Conservation (phyloP, 2,797 vertebrate species). For the Karalla daura region DNA sequence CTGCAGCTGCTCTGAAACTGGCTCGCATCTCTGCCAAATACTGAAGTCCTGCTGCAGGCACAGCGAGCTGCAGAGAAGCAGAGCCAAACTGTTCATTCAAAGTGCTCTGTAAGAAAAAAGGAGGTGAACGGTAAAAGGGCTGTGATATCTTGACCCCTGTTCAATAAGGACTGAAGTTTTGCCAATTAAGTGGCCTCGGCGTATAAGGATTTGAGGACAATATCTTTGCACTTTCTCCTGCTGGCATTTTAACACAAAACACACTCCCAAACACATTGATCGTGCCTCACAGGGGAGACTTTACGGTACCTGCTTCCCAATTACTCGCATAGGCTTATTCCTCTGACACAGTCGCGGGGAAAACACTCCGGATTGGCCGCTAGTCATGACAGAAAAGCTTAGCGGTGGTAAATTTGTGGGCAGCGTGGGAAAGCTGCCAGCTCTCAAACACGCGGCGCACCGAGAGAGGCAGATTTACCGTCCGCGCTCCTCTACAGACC, state of each 20-base stretch:
- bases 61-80: constrained; percentile 45
- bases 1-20: constrained; percentile 47
- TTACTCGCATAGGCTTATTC: constrained; percentile 68
- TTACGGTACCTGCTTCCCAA: constrained; percentile 69
- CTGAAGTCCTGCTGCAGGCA: constrained; percentile 45
- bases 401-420: constrained; percentile 66
- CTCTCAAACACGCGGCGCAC: constrained; percentile 45
- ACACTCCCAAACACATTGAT: constrained; percentile 69
- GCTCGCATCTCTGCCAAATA: constrained; percentile 49
- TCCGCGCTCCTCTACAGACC: constrained; percentile 42
- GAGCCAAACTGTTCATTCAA: constrained; percentile 59
- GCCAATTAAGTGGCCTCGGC: constrained; percentile 60
- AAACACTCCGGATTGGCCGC: constrained; percentile 51
- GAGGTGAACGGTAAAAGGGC: constrained; percentile 43
- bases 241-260: constrained; percentile 52
- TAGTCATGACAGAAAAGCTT: constrained; percentile 69
- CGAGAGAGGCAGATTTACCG: constrained; percentile 68
- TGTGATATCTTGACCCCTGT: constrained; percentile 43
- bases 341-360: constrained; percentile 62
- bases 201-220: constrained; percentile 50
- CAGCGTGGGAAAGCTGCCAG: constrained; percentile 63
- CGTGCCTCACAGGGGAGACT: constrained; percentile 54
- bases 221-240: constrained; percentile 45
- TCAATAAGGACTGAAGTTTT: constrained; percentile 43
- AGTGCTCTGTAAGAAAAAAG: constrained; percentile 53